A percentile compares a stretch with the other conserved stretches of the same genome.
phyloP scores from a whole-genome alignment of 2,888 invertebrate species.

The Holacanthella duospinosa region DNA sequence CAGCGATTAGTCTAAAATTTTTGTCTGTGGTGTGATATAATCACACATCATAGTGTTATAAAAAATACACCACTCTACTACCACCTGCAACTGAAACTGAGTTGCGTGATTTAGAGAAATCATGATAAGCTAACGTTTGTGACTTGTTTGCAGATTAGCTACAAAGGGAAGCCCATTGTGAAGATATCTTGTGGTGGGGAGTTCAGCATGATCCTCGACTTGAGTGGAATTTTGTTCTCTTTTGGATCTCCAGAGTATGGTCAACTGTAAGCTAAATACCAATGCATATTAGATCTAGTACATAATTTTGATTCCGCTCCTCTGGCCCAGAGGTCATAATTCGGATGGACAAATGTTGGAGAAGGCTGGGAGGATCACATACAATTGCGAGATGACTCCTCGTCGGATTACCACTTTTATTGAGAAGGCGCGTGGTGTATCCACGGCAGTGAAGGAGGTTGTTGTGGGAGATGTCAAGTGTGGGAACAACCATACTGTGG shows the following conservation, averaged over 20 bases:
- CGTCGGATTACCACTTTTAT: conserved; percentile 75
- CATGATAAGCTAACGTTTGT: too few species aligned
- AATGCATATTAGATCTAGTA: background rate
- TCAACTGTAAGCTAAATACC: conserved; percentile 49
- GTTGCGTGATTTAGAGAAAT: too few species aligned
- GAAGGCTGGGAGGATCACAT: conserved; percentile 75
- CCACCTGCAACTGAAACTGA: too few species aligned
- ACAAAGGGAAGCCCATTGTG: conserved; percentile 70
- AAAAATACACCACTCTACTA: too few species aligned
- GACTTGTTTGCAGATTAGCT: conserved; percentile 39
- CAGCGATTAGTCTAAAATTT: too few species aligned
- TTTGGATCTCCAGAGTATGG: conserved; percentile 91
- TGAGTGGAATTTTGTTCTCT: conserved; percentile 76
- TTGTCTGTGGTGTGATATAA: too few species aligned
- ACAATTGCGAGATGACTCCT: conserved; percentile 72
- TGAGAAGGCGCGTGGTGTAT: conserved; percentile 75
- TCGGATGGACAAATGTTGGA: conserved; percentile 91
- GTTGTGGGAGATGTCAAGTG: conserved; percentile 82
- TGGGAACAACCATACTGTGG: conserved; percentile 75
- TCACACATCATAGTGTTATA: too few species aligned
- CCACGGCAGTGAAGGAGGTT: conserved; percentile 65
- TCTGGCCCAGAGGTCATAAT: conserved; percentile 58
- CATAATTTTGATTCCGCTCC: background rate
- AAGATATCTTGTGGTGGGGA: conserved; percentile 85
- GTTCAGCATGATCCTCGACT: conserved; percentile 81